A percentile compares a stretch with the other conserved stretches of the same genome.
phyloP scores from a whole-genome alignment of 2,888 invertebrate species.

The Cacoxenus indagator region DNA sequence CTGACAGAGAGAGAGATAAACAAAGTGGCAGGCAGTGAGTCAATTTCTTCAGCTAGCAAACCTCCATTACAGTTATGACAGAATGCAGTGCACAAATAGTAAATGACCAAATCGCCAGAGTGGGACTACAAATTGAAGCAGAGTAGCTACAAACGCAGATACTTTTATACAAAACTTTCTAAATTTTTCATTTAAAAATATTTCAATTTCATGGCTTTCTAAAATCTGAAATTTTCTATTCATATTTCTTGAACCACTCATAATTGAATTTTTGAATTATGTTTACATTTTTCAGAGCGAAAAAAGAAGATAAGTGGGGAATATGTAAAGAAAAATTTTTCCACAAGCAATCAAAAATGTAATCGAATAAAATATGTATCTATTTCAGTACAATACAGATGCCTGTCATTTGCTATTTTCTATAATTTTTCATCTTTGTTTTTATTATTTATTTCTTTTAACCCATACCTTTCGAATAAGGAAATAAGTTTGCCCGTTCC shows the following conservation, averaged over 20 bases:
- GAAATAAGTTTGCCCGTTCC: too few species aligned
- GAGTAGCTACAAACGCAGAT: background rate
- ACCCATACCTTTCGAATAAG: background rate
- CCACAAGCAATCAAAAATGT: slow-evolving; percentile 11
- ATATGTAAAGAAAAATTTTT: background rate
- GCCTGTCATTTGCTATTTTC: background rate
- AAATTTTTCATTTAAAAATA: slow-evolving; percentile 11
- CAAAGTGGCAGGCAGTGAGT: too few species aligned
- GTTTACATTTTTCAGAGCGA: background rate
- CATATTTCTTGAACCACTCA: background rate
- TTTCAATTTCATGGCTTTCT: background rate
- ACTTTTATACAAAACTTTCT: background rate
- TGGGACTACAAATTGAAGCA: background rate
- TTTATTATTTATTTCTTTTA: background rate
- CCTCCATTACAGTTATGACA: slow-evolving; percentile 29
- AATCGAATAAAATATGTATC: slow-evolving; percentile 7
- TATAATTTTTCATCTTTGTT: background rate
- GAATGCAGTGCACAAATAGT: slow-evolving; percentile 20
- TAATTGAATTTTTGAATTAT: slow-evolving; percentile 19
- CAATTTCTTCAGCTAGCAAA: background rate
- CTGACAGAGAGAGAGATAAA: too few species aligned
- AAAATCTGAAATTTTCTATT: too few species aligned
- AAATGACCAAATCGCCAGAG: slow-evolving; percentile 26
- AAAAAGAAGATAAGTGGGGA: background rate
- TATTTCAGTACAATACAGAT: background rate